These are phyloP conservation scores for Papilio dardanus DNA, from an alignment of 1,140 invertebrate species.

Conservation along the genomic window DNA sequence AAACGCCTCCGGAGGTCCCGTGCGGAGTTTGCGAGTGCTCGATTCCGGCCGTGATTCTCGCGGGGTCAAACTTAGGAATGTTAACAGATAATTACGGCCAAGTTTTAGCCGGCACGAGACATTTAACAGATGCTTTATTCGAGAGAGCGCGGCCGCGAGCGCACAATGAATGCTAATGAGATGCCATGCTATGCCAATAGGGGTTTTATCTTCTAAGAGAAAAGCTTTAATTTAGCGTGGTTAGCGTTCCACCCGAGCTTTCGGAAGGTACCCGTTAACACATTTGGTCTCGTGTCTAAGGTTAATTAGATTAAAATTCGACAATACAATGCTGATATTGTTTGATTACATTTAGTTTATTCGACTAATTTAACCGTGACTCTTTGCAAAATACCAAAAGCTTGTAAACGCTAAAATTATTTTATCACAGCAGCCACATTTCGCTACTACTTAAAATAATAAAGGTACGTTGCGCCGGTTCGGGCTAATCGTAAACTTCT, in stretches of 20 bases:
- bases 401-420: slow-evolving; percentile 22
- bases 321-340: slow-evolving; percentile 58
- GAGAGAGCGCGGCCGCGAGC: slow-evolving; percentile 73
- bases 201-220: slow-evolving; percentile 50
- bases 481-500: slow-evolving; percentile 33
- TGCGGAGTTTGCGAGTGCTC: slow-evolving; percentile 60
- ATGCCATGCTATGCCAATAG: slow-evolving; percentile 48
- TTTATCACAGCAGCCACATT: slow-evolving; percentile 38
- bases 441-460: slow-evolving; percentile 36
- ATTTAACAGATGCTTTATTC: slow-evolving; percentile 82
- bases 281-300: slow-evolving; percentile 78
- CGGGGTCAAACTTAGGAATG: slow-evolving; percentile 80
- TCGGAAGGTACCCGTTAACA: slow-evolving; percentile 73
- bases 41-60: slow-evolving; percentile 71
- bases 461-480: slow-evolving; percentile 27
- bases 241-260: slow-evolving; percentile 49
- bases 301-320: slow-evolving; percentile 78
- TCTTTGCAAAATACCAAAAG: slow-evolving; percentile 18
- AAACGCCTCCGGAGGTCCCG: slow-evolving; percentile 71
- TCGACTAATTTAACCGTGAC: neutral
- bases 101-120: slow-evolving; percentile 80
- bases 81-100: slow-evolving; percentile 81
- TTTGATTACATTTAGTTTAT: slow-evolving; percentile 28
- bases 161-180: slow-evolving; percentile 80
- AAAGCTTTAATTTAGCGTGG: slow-evolving; percentile 53